Base-by-base conservation (phyloP, 1,140 invertebrate genomes). In the Nephila pilipes region DNA sequence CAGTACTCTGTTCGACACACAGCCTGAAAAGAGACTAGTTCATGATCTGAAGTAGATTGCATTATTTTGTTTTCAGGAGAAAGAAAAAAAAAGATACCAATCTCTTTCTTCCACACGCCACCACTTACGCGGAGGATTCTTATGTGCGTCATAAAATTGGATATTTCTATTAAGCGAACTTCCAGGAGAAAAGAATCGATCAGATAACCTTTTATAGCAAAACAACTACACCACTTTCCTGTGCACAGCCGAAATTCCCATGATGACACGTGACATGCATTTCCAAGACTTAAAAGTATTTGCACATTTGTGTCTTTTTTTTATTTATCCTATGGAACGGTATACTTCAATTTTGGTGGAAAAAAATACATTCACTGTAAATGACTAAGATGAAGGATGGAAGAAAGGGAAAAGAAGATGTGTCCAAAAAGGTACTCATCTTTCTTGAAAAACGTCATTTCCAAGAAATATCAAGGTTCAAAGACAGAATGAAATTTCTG, bases 391-490 rank as follows among this genome's bases (percentile, higher is more conserved):
- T 75, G 29, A 75, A 75, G 6, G 69, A 18, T 32, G 29, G 22
- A 83, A 83, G 25, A 83, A n/a, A 46, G 29, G 8, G 14, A 54
- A 55, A 83, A n/a, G n/a, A 12, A n/a, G 29, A 83, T 55, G 22
- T n/a, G 10, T 16, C n/a, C 46, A 22, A 22, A 83, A 83, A 83
- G 46, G 81, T 46, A 83, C 81, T 83, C 81, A 57, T 18, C 81
- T 22, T 79, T 55, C 54, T 14, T 25, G 46, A 83, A 46, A 83
- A 55, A 57, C 55, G 46, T 54, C 54, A 55, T 83, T n/a, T 22
- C 46, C 10, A 55, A 83, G 81, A 83, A 83, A 83, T 83, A 83
- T 57, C 81, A 54, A 83, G 54, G 81, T 54, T 55, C 54, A 54
- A 55, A 22, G 38, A 2, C 29, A 55, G n/a, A 83, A 83, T 32